Conservation (phyloP, 2,888 invertebrate species). For the Sarcophaga carnaria region DNA sequence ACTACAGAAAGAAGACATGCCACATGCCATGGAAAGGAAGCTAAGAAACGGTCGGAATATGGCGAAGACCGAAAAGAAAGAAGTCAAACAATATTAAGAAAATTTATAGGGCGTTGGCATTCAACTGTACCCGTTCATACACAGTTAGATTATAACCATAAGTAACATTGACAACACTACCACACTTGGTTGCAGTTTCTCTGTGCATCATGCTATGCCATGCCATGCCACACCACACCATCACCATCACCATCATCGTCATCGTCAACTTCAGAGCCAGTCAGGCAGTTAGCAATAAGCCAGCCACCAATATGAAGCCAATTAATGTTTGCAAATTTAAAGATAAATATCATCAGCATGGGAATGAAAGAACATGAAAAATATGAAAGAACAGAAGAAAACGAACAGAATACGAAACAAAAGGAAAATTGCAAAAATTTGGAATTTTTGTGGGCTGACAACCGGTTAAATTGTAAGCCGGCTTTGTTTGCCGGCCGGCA, state of each 20-base stretch:
- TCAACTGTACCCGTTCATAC: conserved; percentile 60
- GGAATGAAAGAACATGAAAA: conserved; percentile 41
- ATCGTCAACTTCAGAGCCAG: not conserved
- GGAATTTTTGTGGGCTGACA: conserved; percentile 60
- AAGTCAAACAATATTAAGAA: conserved; percentile 58
- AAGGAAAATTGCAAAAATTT: conserved; percentile 12
- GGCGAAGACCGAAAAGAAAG: conserved; percentile 21
- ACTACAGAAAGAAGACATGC: conserved; percentile 11
- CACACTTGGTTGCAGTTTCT: conserved; percentile 11
- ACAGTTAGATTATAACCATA: conserved; percentile 38
- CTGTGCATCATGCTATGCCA: conserved; percentile 18
- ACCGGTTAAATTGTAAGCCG: conserved; percentile 65
- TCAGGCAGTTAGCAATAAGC: conserved; percentile 11
- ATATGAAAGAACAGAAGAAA: not conserved
- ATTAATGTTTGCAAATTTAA: conserved; percentile 67
- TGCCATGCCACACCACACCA: conserved; percentile 55
- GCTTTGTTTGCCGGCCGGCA: conserved; percentile 51
- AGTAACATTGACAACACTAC: not conserved
- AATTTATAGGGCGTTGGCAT: conserved; percentile 66
- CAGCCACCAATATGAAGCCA: conserved; percentile 60
- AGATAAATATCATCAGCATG: conserved; percentile 61
- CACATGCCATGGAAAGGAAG: conserved; percentile 8
- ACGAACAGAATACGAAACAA: conserved; percentile 38
- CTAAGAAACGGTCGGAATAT: conserved; percentile 37
- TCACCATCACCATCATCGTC: conserved; percentile 7